These are phyloP conservation scores for Pongo abelii DNA, from an alignment of 2,113 vertebrate species.

Conservation along the genomic window DNA sequence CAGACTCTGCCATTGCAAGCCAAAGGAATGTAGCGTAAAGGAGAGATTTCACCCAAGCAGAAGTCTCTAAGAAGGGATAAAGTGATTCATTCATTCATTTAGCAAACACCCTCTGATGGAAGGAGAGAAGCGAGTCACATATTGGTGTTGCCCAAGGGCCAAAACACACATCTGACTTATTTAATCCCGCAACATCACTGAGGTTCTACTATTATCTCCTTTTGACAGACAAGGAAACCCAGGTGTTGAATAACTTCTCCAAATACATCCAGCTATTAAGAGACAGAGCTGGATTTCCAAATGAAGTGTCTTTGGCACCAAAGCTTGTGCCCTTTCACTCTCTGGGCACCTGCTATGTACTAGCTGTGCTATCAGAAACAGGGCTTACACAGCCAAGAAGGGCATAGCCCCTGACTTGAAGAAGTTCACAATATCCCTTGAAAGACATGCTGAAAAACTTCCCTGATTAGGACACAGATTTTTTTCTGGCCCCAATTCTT, in stretches of 20 bases:
- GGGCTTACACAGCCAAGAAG: not conserved
- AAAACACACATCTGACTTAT: not conserved
- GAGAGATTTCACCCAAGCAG: not conserved
- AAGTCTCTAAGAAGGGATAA: not conserved
- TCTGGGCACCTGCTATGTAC: not conserved
- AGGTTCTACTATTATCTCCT: not conserved
- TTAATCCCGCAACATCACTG: fast-evolving
- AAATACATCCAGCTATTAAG: not conserved
- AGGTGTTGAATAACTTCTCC: not conserved
- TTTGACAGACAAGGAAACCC: not conserved
- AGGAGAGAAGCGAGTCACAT: not conserved
- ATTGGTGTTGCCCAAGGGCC: not conserved
- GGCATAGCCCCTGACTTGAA: not conserved
- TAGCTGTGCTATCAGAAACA: not conserved
- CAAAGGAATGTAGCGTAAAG: not conserved
- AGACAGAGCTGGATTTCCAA: not conserved
- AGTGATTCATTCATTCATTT: not conserved
- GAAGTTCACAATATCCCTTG: not conserved
- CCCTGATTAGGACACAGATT: not conserved
- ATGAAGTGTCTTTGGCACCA: not conserved
- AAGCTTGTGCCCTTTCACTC: not conserved
- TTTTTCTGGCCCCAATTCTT: not conserved
- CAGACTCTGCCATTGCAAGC: not conserved
- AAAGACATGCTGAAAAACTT: not conserved
- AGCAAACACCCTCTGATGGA: not conserved